Conservation (phyloP, 2,113 vertebrate species). For the Noctilio leporinus region DNA sequence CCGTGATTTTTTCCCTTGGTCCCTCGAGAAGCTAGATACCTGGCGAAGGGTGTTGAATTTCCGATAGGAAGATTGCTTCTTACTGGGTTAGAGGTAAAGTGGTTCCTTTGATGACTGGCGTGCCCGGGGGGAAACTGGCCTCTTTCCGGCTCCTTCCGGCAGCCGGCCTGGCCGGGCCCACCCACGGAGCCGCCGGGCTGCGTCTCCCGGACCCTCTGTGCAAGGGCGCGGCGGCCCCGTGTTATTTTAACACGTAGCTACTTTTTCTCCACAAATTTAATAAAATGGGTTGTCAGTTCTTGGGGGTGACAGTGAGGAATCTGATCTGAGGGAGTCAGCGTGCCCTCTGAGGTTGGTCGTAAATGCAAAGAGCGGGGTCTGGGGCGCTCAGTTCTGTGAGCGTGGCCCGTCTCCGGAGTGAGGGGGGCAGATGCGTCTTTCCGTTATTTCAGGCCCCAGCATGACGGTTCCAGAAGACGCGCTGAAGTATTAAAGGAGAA, state of each 20-base stretch:
- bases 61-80: background rate
- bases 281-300: background rate
- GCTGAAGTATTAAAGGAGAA: background rate
- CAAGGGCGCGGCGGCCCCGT: accelerated
- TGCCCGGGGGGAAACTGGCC: accelerated
- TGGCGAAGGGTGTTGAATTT: background rate
- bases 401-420: background rate
- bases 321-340: background rate
- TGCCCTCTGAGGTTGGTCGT: background rate
- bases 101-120: accelerated
- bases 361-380: accelerated
- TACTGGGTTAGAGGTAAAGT: background rate
- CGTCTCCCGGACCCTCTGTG: background rate
- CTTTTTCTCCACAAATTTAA: background rate
- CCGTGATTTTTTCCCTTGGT: background rate
- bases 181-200: background rate
- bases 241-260: background rate
- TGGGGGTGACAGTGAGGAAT: background rate
- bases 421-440: background rate
- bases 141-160: background rate
- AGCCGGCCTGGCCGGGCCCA: accelerated
- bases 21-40: background rate
- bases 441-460: background rate
- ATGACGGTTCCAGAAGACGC: background rate
- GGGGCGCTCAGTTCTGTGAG: accelerated